Base-by-base conservation (phyloP, 1,140 invertebrate species). In the Hycleus phaleratus region DNA sequence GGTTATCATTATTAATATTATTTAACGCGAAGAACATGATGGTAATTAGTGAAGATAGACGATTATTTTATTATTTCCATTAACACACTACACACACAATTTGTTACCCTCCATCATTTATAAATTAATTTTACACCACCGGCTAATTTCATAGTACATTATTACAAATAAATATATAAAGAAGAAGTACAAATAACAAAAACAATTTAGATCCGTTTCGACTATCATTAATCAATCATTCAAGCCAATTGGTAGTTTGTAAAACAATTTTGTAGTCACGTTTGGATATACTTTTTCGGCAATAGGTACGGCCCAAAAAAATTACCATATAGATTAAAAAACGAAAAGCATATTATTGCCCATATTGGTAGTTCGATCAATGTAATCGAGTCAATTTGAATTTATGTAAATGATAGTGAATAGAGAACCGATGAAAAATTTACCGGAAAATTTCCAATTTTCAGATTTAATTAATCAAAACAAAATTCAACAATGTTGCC, bases 21-120 rank as follows among this genome's bases (percentile, higher is more conserved):
- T 57, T 63, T 39, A 68, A 49, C 6, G 64, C 63, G 57, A 67
- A 67, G 46, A 66, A 66, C 64, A 66, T 66, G n/a, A 54, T 60
- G 26, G 9, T 42, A 56, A 32, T 32, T 32, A 32, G 4, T 7
- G 32, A 32, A 32, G 7, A 32, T 5, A 32, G 7, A 32, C 43
- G 25, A 38, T 32, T 46, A 7, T 46, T 18, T 18, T 18, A 18
- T 18, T 18, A 18, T 42, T 42, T 42, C 4, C n/a, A 24, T 11
- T 7, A 12, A 44, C n/a, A 12, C 43, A 44, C 43, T 44, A 32
- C 8, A 45, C 51, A 53, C 42, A 44, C 26, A n/a, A 43, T 11
- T 51, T 51, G 32, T 32, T 18, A 18, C 18, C 18, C 18, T 18
- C 32, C 7, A 32, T 32, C 32, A 32, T 32, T 32, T 32, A 32